A percentile compares a stretch with the other conserved stretches of the same genome.
Evolutionary conservation across 2,113 vertebrate species (phyloP).

Genomic region (Chunga burmeisteri): DNA sequence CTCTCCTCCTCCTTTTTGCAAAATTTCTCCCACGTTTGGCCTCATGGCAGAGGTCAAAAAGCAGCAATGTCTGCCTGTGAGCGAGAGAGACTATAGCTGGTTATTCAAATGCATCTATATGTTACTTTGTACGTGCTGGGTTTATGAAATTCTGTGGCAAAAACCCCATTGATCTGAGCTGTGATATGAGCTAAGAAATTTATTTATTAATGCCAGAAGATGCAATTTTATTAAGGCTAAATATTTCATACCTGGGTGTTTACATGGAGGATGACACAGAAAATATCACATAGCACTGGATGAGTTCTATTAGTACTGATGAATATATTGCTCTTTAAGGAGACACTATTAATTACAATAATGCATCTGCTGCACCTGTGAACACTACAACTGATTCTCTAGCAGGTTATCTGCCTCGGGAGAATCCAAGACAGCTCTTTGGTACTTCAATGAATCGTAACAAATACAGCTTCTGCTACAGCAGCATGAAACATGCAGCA

Average conservation of each 20-base stretch:
- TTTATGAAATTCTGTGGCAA: not conserved
- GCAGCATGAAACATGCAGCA: not conserved
- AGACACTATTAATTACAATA: not conserved
- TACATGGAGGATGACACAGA: not conserved
- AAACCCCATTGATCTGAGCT: not conserved
- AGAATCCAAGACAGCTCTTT: not conserved
- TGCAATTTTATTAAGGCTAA: not conserved
- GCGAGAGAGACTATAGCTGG: not conserved
- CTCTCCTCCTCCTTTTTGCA: not conserved
- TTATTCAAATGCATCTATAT: not conserved
- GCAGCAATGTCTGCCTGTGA: not conserved
- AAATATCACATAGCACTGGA: not conserved
- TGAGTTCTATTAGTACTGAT: not conserved
- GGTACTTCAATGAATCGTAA: not conserved
- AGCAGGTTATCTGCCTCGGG: not conserved
- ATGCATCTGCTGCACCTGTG: not conserved
- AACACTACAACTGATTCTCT: not conserved
- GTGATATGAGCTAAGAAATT: not conserved
- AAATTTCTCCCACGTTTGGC: not conserved
- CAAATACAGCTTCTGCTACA: not conserved
- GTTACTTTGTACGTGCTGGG: not conserved
- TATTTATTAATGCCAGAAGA: not conserved
- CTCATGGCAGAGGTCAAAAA: not conserved
- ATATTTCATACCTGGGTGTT: not conserved
- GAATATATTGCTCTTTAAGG: not conserved